Evolutionary conservation across 2,113 vertebrate genomes (phyloP).

Genomic region (Lynx canadensis): DNA sequence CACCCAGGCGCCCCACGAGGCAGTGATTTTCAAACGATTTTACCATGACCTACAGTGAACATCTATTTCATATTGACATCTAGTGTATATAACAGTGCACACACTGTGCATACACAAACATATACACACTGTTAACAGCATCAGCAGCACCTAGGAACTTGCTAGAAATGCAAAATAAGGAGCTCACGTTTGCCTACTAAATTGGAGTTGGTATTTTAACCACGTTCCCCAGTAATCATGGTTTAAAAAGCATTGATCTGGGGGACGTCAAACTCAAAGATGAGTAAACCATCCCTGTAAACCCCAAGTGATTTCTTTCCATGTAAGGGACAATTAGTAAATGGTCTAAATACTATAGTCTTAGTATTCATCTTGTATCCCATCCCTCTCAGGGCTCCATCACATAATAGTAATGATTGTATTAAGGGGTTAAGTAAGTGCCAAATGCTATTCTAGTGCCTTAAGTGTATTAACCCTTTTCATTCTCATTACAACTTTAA

Average conservation of each 20-base stretch:
- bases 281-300: background rate
- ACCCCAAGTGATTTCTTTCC: background rate
- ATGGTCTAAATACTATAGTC: background rate
- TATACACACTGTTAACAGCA: background rate
- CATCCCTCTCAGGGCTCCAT: background rate
- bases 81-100: background rate
- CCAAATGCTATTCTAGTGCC: background rate
- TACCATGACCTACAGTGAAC: background rate
- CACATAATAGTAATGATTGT: background rate
- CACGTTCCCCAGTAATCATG: background rate
- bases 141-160: background rate
- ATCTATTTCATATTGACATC: background rate
- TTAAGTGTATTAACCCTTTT: background rate
- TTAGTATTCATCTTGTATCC: background rate
- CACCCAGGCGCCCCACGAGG: too few species aligned
- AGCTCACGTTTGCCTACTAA: background rate
- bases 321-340: background rate
- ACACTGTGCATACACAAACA: background rate
- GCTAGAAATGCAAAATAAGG: background rate
- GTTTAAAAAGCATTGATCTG: background rate
- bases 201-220: background rate
- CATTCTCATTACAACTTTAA: background rate
- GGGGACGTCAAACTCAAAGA: background rate
- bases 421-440: background rate
- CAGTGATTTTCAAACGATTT: background rate